Evolutionary conservation across 1,140 invertebrate species (phyloP), one percentile per base, ranked within the genome.

Genomic region (Ips typographus): DNA sequence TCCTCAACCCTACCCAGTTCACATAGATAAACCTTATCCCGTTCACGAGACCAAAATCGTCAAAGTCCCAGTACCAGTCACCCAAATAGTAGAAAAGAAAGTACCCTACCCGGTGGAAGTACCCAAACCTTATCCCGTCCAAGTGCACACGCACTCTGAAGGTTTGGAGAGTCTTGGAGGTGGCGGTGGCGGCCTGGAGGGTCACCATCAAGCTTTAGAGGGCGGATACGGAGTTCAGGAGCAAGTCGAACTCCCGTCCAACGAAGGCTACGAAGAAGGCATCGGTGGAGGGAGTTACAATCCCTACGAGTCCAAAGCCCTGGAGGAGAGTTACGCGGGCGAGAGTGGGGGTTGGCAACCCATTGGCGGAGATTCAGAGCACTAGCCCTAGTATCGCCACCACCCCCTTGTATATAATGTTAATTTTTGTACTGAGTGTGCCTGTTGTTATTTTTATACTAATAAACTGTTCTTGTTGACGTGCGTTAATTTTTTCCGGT

Each of bases 1-100:
- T 8, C 75, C 77, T 37, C 72, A 78, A 53, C 76, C 77, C 8
- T 75, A 77, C 56, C 77, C 78, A 4, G 77, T 79, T n/a, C 73
- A 73, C 37, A 71, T 79, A 5, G 68, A 73, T 4, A 75, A 77
- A 65, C 74, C 74, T 4, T 75, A 77, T 53, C 77, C 76, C 5
- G 71, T 76, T 0, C 71, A 73, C 3, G 69, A 75, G 40, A 75
- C 73, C 2, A 75, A 77, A 65, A 65, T 75, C 41, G 59, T 75
- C 7, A 73, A 73, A 55, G 76, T 78, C 49, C 77, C 77, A 22
- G 56, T 74, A 37, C 74, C 76, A 62, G 74, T 77, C 38, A 71
- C 78, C 3, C 71, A 78, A 64, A 74, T 75, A 60, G 70, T 79
- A 37, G 71, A 69, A 38, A 76, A 76, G 58, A 72, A 69, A 36